These are phyloP conservation scores for Caerostris extrusa DNA, from an alignment of 1,140 invertebrate genomes.

Conservation along the genomic window DNA sequence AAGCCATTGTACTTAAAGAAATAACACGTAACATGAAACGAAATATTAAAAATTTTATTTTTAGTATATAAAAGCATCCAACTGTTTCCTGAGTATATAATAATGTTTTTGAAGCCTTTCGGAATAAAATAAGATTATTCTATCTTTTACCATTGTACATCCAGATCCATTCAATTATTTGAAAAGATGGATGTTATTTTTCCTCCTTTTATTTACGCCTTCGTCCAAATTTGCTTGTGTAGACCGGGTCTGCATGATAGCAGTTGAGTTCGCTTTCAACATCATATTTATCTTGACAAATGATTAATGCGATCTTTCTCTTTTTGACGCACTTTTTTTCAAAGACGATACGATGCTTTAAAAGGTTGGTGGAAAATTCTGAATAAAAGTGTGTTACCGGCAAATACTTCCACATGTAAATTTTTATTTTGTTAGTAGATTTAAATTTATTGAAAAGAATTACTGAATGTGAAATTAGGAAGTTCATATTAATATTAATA, in stretches of 20 bases:
- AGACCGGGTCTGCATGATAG: slow-evolving; percentile 2
- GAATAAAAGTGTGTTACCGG: neutral
- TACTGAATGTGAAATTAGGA: too few species aligned
- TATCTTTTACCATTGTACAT: neutral
- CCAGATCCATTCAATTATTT: neutral
- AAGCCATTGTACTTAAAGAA: too few species aligned
- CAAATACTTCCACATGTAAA: too few species aligned
- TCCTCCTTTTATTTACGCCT: neutral
- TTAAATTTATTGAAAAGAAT: too few species aligned
- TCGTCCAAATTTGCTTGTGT: neutral
- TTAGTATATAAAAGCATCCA: too few species aligned
- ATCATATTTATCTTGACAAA: slow-evolving; percentile 16
- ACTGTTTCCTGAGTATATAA: too few species aligned
- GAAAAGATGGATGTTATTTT: neutral
- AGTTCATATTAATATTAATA: too few species aligned
- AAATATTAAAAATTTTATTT: too few species aligned
- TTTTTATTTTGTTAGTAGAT: too few species aligned
- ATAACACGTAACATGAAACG: too few species aligned
- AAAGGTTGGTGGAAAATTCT: neutral
- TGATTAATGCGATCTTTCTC: neutral
- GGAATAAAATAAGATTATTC: neutral
- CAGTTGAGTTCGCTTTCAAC: neutral
- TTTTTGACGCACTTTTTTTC: neutral
- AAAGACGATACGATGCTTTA: neutral
- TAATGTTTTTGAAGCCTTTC: too few species aligned